Evolutionary conservation across 1,140 invertebrate species (phyloP).

Genomic region (Sinella curviseta): DNA sequence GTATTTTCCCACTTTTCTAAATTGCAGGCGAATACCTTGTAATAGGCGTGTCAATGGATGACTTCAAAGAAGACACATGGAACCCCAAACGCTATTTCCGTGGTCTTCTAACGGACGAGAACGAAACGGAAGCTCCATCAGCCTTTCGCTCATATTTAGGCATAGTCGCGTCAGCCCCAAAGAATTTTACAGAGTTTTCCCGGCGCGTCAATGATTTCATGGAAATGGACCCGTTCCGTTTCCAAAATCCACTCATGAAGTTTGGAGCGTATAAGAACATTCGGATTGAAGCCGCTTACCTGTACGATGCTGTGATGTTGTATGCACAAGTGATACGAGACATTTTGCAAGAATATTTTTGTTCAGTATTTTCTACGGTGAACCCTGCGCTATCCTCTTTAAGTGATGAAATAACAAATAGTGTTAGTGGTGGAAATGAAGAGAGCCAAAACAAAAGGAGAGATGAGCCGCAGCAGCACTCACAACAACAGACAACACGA

Average conservation of each 20-base stretch:
- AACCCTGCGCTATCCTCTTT: not conserved
- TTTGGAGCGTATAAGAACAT: slow-evolving; percentile 13
- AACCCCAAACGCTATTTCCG: slow-evolving; percentile 71
- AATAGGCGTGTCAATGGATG: slow-evolving; percentile 84
- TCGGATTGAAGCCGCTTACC: slow-evolving; percentile 77
- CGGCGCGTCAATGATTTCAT: slow-evolving; percentile 71
- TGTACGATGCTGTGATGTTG: slow-evolving; percentile 86
- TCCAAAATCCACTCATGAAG: not conserved
- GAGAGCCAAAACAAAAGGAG: not conserved
- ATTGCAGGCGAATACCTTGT: slow-evolving; percentile 85
- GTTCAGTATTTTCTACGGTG: slow-evolving; percentile 57
- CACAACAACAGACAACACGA: not conserved
- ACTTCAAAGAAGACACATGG: slow-evolving; percentile 70
- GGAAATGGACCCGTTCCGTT: slow-evolving; percentile 21
- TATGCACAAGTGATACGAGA: slow-evolving; percentile 74
- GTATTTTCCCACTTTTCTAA: too few relatives aligned
- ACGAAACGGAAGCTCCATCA: slow-evolving; percentile 58
- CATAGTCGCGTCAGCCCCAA: slow-evolving; percentile 54
- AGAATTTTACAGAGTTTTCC: slow-evolving; percentile 72
- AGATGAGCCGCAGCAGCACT: not conserved
- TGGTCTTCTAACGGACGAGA: slow-evolving; percentile 68
- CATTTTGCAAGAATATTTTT: slow-evolving; percentile 59
- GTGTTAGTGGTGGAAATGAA: not conserved
- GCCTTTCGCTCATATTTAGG: slow-evolving; percentile 74
- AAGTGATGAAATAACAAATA: not conserved